Percentiles rank a stretch among this genome's conserved stretches.
Conservation (phyloP, 2,113 vertebrate species). For the Sylvietta virens region DNA sequence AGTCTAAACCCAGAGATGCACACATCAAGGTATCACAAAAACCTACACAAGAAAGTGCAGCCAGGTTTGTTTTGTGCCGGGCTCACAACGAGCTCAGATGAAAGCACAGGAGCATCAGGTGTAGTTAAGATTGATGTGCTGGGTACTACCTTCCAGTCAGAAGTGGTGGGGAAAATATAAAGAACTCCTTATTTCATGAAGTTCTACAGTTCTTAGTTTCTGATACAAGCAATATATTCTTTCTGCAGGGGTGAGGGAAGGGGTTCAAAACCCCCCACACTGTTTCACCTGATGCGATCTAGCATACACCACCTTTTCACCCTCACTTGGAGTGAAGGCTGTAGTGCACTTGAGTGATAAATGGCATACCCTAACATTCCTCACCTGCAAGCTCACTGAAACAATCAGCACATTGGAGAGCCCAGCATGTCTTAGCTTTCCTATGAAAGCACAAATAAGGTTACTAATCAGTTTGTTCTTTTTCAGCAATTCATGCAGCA, state of each 20-base stretch:
- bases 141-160: neutral
- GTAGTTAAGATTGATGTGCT: neutral
- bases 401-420: neutral
- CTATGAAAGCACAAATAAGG: neutral
- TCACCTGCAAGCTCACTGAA: neutral
- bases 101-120: neutral
- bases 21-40: neutral
- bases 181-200: neutral
- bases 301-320: neutral
- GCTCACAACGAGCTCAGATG: neutral
- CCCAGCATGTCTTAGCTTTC: neutral
- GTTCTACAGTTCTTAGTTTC: neutral
- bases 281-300: neutral
- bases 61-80: neutral
- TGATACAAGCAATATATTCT: neutral
- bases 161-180: neutral
- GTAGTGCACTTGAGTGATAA: neutral
- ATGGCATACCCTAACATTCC: neutral
- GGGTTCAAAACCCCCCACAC: neutral
- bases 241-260: neutral
- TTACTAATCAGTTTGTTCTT: neutral
- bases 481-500: constrained; percentile 3
- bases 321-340: neutral
- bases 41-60: neutral
- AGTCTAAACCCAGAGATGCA: neutral